These are phyloP conservation scores for Pectinophora gossypiella DNA, from an alignment of 1,140 invertebrate genomes.

Conservation along the genomic window DNA sequence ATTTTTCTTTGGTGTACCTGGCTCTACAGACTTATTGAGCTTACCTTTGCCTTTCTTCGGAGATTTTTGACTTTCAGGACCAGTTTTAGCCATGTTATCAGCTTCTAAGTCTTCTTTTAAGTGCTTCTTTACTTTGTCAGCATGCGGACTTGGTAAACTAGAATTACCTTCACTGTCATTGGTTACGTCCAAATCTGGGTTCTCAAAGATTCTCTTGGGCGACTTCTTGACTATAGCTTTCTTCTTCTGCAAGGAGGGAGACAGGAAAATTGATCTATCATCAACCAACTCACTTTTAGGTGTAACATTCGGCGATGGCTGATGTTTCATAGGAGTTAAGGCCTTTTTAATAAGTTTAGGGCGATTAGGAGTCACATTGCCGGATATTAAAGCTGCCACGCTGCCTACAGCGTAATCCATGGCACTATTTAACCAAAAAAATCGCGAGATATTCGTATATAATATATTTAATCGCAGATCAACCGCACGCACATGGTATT, in stretches of 20 bases:
- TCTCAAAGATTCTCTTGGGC: conserved; percentile 67
- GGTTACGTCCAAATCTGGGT: conserved; percentile 44
- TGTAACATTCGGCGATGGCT: conserved; percentile 63
- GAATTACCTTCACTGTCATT: conserved; percentile 29
- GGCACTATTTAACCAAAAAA: conserved; percentile 1
- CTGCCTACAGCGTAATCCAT: conserved; percentile 69
- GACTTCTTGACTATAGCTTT: conserved; percentile 66
- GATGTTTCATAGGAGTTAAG: conserved; percentile 60
- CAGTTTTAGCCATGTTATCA: conserved; percentile 7
- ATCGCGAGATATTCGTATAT: background rate
- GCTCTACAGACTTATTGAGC: background rate
- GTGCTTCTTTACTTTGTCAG: conserved; percentile 64
- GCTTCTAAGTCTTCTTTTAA: conserved; percentile 49
- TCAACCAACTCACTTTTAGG: conserved; percentile 58
- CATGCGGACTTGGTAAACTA: conserved; percentile 39
- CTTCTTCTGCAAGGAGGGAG: conserved; percentile 59
- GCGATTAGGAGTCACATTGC: conserved; percentile 61
- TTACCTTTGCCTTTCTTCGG: conserved; percentile 19
- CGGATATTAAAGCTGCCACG: conserved; percentile 57
- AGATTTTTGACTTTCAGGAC: conserved; percentile 25
- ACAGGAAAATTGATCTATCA: conserved; percentile 60
- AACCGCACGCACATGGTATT: conserved; percentile 12
- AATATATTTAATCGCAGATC: background rate
- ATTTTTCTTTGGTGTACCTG: conserved; percentile 6
- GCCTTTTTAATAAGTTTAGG: conserved; percentile 52